Evolutionary conservation across 1,140 invertebrate genomes (phyloP).

Genomic region (Ridgeia piscesae): DNA sequence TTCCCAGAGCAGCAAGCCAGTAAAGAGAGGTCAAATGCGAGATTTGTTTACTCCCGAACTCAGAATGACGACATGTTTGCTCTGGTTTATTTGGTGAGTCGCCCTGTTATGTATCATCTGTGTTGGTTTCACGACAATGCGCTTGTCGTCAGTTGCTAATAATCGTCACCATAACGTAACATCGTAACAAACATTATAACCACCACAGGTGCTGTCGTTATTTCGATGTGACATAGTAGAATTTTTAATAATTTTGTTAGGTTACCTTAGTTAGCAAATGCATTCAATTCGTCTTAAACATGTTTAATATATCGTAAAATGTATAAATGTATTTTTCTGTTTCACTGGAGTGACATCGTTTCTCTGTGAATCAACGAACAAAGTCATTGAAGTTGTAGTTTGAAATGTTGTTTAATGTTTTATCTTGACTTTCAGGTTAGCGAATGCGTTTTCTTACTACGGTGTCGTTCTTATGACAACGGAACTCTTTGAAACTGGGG

Average conservation of each 20-base stretch:
- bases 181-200: conserved; percentile 22
- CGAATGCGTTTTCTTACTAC: conserved; percentile 94
- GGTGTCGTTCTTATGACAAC: conserved; percentile 93
- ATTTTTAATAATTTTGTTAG: neutral
- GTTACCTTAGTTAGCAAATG: neutral
- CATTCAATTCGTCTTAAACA: no score
- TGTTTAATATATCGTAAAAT: no score
- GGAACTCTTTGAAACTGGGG: conserved; percentile 77
- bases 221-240: neutral
- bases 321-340: no score
- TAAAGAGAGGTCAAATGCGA: conserved; percentile 69
- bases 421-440: conserved; percentile 69
- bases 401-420: neutral
- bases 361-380: no score
- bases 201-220: neutral
- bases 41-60: conserved; percentile 80
- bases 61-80: conserved; percentile 77
- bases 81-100: conserved; percentile 90
- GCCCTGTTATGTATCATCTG: neutral
- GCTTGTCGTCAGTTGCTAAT: neutral
- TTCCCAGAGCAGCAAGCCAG: conserved; percentile 33
- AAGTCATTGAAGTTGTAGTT: no score
- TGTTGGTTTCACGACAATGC: neutral
- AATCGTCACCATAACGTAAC: neutral
- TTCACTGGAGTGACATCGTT: no score